These are phyloP conservation scores for Thecocarcelia acutangulata DNA, from an alignment of 2,888 invertebrate genomes.

Conservation along the genomic window DNA sequence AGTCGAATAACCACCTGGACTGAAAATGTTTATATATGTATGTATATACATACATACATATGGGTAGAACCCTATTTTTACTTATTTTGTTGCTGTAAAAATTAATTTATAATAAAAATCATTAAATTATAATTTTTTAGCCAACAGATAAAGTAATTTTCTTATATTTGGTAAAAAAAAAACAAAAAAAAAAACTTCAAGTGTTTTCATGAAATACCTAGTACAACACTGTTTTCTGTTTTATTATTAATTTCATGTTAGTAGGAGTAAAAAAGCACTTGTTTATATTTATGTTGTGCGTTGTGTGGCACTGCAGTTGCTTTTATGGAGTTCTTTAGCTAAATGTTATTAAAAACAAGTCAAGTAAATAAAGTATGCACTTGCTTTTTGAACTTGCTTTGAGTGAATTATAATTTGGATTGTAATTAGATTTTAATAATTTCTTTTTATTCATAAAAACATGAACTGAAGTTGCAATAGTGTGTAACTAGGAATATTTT, in stretches of 20 bases:
- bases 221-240: conserved; percentile 10
- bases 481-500: no score
- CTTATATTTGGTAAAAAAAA: conserved; percentile 16
- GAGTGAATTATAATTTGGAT: not conserved
- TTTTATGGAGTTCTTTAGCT: conserved; percentile 47
- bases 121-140: not conserved
- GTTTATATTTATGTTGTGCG: conserved; percentile 36
- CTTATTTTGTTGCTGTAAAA: conserved; percentile 31
- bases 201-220: conserved; percentile 25
- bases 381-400: not conserved
- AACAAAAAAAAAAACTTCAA: conserved; percentile 26
- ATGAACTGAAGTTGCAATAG: no score
- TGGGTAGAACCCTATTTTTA: no score
- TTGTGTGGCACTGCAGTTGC: not conserved
- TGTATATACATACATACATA: not conserved
- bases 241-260: not conserved
- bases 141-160: conserved; percentile 61
- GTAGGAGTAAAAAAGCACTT: conserved; percentile 14
- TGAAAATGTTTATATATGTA: conserved; percentile 12
- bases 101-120: conserved; percentile 1
- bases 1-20: conserved; percentile 33
- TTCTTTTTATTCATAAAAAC: conserved; percentile 12
- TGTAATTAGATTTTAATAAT: conserved; percentile 55
- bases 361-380: conserved; percentile 30
- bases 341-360: conserved; percentile 44